Base-by-base conservation (phyloP, 2,888 invertebrate species). In the Phrixothrix hirtus region DNA sequence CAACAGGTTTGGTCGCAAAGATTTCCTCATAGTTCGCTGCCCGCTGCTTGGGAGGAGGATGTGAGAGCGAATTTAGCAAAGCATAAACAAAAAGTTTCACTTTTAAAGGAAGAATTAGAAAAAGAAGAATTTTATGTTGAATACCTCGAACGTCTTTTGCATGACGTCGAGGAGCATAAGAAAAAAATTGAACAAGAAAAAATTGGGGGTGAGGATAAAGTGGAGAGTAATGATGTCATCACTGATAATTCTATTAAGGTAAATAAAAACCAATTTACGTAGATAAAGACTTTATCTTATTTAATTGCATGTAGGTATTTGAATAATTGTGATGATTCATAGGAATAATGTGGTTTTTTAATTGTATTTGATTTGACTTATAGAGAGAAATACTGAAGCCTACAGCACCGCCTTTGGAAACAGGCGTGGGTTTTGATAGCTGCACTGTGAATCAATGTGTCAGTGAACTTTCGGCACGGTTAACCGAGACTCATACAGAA, bases 11-110 rank as follows among this genome's bases (percentile, higher is more conserved):
- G 93, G 92, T 84, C 87, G 79, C 88, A 92, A 81, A 83, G 92
- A 72, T 93, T 92, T 82, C 92, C 92, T 65, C 91, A 91, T 73
- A 91, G 90, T 79, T 88, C 89, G 65, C 81, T 93, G 68, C 92
- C 93, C 75, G 89, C 89, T 74, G 92, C 92, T 74, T 92, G 92
- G 92, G 92, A 92, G 77, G 92, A 91, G 79, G 92, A 93, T 81
- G 92, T 93, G 72, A 85, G 92, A 72, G 89, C 90, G 64, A 92
- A 92, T 80, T 83, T 94, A 68, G 85, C 88, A 70, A 89, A 91
- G 77, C 93, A 94, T 81, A 89, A 89, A 80, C 86, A 89, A 75
- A 90, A 89, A 81, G 91, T 92, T 60, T 80, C 83, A 60, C 83
- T 88, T 66, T 80, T 94, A 47, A 85, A 86, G 73, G 90, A 91